These are phyloP conservation scores for Atta texana DNA, from an alignment of 1,140 invertebrate species.

Conservation along the genomic window DNA sequence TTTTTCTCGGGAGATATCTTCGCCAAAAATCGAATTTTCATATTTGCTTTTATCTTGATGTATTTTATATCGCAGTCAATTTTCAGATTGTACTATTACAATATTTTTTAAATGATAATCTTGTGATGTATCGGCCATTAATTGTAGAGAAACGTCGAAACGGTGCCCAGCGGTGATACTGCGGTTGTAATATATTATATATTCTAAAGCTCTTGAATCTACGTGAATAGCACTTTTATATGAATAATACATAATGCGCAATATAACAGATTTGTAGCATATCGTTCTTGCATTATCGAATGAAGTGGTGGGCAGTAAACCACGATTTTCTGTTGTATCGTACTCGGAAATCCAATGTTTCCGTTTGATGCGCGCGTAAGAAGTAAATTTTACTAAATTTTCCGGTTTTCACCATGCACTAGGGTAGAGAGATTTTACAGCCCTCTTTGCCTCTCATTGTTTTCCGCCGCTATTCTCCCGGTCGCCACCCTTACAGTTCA, in stretches of 20 bases:
- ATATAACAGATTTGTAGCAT: conserved; percentile 37
- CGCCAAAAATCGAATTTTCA: not conserved
- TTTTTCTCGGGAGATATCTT: not conserved
- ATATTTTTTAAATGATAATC: conserved; percentile 1
- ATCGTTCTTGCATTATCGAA: conserved; percentile 52
- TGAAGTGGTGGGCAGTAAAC: conserved; percentile 40
- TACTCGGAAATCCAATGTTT: conserved; percentile 76
- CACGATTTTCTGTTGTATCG: conserved; percentile 34
- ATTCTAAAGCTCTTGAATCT: conserved; percentile 16
- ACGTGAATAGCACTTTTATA: conserved; percentile 35
- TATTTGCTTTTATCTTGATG: not conserved
- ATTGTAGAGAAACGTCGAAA: conserved; percentile 32
- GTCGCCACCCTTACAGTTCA: conserved; percentile 54
- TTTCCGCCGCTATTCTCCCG: conserved; percentile 47
- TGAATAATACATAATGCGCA: conserved; percentile 1
- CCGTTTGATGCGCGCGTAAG: conserved; percentile 68
- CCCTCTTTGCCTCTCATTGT: conserved; percentile 66
- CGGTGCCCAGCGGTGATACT: not conserved
- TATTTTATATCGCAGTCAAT: not conserved
- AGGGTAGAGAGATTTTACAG: conserved; percentile 79
- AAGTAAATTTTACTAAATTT: conserved; percentile 82
- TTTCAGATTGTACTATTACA: not conserved
- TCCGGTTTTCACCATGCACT: conserved; percentile 72
- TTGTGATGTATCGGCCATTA: not conserved
- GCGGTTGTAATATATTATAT: conserved; percentile 26